Conservation (phyloP, 2,888 invertebrate genomes). For the Nemoura dubitans region DNA sequence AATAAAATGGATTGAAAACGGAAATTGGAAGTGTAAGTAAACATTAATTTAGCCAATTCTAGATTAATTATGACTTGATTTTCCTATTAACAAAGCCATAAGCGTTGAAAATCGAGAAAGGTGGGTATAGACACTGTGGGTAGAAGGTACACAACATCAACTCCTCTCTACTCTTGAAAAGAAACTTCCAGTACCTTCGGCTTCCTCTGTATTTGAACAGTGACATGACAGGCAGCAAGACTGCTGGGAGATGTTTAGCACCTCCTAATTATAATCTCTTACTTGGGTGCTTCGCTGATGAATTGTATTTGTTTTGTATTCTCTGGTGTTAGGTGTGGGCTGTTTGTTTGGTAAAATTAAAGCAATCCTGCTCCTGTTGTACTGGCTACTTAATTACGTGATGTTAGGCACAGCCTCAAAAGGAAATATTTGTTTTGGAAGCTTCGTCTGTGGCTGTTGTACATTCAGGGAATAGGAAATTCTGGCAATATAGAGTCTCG, state of each 20-base stretch:
- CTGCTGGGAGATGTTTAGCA: background rate
- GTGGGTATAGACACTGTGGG: too few species aligned
- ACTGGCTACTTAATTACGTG: conserved; percentile 7
- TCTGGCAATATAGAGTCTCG: too few species aligned
- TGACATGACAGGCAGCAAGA: background rate
- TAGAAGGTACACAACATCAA: background rate
- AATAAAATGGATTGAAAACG: background rate
- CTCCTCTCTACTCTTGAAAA: background rate
- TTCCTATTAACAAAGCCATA: too few species aligned
- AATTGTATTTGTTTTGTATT: background rate
- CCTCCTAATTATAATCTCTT: background rate
- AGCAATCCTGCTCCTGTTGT: background rate
- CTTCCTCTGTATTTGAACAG: background rate
- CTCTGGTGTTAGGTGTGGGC: background rate
- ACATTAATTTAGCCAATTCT: background rate
- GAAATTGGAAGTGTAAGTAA: background rate
- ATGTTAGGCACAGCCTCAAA: background rate
- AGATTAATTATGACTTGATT: background rate
- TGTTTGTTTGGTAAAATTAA: background rate
- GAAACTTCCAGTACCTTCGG: background rate
- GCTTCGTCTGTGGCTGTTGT: background rate
- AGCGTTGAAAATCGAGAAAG: too few species aligned
- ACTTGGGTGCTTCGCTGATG: background rate
- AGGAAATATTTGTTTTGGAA: background rate
- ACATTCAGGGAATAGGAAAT: too few species aligned